Evolutionary conservation across 37 sponge, comb jelly and placozoan species (phyloP).

Genomic region (Crambe crambe): DNA sequence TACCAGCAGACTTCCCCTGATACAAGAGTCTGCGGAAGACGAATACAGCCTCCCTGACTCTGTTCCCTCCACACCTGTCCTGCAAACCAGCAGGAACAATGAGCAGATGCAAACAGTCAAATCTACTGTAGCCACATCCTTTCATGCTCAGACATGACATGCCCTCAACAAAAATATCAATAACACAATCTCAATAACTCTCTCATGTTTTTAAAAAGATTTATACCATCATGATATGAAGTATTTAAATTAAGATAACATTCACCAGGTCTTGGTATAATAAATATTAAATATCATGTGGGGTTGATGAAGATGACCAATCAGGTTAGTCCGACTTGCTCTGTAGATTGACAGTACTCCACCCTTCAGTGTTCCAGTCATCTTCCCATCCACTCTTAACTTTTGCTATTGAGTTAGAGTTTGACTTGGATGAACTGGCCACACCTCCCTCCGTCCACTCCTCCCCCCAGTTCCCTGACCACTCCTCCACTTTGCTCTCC

Average conservation of each 20-base stretch:
- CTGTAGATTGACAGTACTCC: conserved; percentile 31
- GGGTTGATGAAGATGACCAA: neutral
- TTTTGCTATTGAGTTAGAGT: neutral
- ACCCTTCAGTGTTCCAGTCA: conserved; percentile 19
- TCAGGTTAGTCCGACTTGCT: conserved; percentile 14
- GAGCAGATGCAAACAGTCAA: too few species aligned
- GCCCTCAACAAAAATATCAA: too few species aligned
- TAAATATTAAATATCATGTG: conserved; percentile 11
- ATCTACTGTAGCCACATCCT: too few species aligned
- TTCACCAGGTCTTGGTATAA: neutral
- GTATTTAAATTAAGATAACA: too few species aligned
- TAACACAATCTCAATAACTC: too few species aligned
- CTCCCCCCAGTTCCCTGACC: conserved; percentile 20
- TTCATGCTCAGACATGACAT: too few species aligned
- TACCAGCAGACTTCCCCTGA: neutral
- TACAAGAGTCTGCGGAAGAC: neutral
- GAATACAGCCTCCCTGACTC: neutral
- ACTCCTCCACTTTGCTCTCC: neutral
- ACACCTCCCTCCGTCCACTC: conserved; percentile 11
- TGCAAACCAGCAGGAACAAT: too few species aligned
- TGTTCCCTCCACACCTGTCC: neutral
- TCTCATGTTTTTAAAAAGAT: too few species aligned
- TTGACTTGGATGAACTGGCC: neutral
- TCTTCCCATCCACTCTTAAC: conserved; percentile 15
- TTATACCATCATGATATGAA: too few species aligned